Evolutionary conservation across 2,888 invertebrate genomes (phyloP).

Genomic region (Drosophila barbarae): DNA sequence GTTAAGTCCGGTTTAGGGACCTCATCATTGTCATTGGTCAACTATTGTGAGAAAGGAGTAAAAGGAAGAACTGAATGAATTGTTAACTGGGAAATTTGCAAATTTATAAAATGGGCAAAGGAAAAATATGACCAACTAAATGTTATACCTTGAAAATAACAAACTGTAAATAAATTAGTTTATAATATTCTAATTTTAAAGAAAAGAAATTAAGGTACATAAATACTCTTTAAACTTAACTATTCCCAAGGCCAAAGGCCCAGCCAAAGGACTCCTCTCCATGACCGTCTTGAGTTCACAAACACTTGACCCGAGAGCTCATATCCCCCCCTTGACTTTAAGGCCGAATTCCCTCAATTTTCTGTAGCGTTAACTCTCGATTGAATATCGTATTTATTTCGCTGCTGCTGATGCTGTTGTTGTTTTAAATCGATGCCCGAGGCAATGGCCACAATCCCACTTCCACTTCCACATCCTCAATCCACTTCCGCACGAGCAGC

Average conservation of each 20-base stretch:
- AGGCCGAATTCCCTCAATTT: constrained; percentile 6
- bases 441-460: constrained; percentile 54
- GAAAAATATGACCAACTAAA: background rate
- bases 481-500: constrained; percentile 35
- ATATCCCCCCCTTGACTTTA: constrained; percentile 4
- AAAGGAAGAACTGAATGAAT: background rate
- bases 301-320: background rate
- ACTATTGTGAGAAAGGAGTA: background rate
- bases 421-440: constrained; percentile 56
- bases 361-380: constrained; percentile 16
- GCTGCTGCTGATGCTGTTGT: constrained; percentile 3
- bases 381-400: constrained; percentile 22
- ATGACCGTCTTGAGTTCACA: background rate
- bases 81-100: background rate
- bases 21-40: constrained; percentile 6
- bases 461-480: constrained; percentile 38
- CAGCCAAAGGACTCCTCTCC: background rate
- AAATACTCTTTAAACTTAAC: background rate
- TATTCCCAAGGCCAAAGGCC: background rate
- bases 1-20: constrained; percentile 17
- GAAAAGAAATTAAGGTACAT: too few species aligned
- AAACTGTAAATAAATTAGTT: background rate
- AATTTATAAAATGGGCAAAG: background rate
- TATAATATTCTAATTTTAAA: background rate
- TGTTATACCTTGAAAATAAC: background rate